Conservation (phyloP, 1,140 invertebrate genomes). For the Trichonephila clavipes region DNA sequence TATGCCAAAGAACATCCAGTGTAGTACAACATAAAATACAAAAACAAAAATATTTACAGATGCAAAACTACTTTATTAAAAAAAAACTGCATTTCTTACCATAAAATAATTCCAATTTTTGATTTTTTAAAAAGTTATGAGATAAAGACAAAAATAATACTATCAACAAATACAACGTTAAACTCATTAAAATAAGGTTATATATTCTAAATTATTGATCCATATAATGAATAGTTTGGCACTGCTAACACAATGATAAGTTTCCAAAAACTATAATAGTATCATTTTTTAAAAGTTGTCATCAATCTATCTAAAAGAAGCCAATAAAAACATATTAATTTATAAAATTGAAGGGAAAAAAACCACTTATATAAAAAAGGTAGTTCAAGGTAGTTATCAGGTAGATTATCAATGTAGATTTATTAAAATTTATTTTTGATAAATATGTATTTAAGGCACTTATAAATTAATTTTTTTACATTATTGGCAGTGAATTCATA, state of each 20-base stretch:
- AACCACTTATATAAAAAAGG: no score
- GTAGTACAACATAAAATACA: not conserved
- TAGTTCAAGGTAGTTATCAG: no score
- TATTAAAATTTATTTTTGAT: no score
- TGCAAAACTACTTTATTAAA: not conserved
- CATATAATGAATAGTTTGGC: constrained; percentile 8
- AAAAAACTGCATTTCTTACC: not conserved
- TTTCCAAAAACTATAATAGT: not conserved
- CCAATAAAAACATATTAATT: no score
- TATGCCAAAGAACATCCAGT: not conserved
- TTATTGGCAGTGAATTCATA: no score
- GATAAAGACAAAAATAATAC: not conserved
- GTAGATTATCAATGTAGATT: no score
- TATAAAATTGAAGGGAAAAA: no score
- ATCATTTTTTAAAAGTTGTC: no score
- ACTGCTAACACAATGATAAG: not conserved
- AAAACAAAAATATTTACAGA: not conserved
- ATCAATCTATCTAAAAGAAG: no score
- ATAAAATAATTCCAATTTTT: not conserved
- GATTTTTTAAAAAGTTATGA: constrained; percentile 4
- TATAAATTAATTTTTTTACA: no score
- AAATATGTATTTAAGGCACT: no score
- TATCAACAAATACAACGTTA: not conserved
- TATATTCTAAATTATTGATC: no score
- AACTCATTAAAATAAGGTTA: not conserved